Conservation (phyloP, 2,113 vertebrate species). For the Athene noctua region DNA sequence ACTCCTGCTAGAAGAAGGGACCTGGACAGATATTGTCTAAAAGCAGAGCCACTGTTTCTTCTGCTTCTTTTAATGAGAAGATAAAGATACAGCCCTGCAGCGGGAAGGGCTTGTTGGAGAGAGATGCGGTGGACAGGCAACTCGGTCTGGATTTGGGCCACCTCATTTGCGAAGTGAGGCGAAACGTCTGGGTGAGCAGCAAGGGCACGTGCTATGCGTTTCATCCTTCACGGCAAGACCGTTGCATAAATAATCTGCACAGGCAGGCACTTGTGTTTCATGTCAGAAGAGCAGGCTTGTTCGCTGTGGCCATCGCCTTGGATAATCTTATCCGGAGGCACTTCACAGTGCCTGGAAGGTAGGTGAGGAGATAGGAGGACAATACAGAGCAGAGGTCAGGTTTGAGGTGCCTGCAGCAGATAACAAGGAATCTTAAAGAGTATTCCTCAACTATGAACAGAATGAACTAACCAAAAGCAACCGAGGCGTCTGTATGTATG, state of each 20-base stretch:
- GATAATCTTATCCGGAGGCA: not conserved
- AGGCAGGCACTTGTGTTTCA: not conserved
- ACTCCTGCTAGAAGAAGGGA: not conserved
- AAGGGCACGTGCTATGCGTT: rapidly evolving
- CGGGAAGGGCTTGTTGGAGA: not conserved
- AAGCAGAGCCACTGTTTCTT: not conserved
- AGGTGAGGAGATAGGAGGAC: not conserved
- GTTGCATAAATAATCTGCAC: not conserved
- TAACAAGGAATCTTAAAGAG: not conserved
- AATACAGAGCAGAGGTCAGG: conserved; percentile 25
- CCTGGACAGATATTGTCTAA: not conserved
- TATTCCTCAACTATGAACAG: not conserved
- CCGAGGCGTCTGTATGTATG: not conserved
- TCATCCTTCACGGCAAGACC: not conserved
- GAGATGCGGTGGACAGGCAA: not conserved
- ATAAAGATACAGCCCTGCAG: not conserved
- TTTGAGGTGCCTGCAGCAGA: conserved; percentile 7
- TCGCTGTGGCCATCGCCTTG: rapidly evolving
- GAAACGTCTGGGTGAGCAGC: not conserved
- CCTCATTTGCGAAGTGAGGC: rapidly evolving
- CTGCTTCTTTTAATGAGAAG: not conserved
- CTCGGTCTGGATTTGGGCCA: not conserved
- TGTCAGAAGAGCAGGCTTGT: not conserved
- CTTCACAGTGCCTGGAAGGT: not conserved
- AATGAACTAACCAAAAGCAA: not conserved